Percentiles rank a stretch among this genome's conserved stretches.
These are phyloP conservation scores for Drosophila repleta DNA, from an alignment of 1,140 invertebrate genomes.

Conservation along the genomic window DNA sequence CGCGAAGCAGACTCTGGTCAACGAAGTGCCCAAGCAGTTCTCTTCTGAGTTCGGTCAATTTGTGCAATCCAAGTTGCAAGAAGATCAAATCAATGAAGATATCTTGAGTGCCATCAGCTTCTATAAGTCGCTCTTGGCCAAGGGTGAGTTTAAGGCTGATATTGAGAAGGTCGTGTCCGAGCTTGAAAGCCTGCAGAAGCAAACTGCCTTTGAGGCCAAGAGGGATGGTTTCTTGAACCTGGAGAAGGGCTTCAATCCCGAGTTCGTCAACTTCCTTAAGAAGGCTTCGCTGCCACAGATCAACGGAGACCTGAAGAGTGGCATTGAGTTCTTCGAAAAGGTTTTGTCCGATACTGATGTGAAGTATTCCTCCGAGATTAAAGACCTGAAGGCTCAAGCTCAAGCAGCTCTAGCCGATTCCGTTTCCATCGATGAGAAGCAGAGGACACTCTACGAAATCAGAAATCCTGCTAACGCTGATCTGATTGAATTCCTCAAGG, in stretches of 20 bases:
- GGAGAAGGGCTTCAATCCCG: constrained; percentile 46
- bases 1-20: constrained; percentile 47
- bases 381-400: constrained; percentile 45
- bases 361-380: constrained; percentile 44
- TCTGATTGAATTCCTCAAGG: constrained; percentile 53
- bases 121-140: constrained; percentile 42
- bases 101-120: constrained; percentile 44
- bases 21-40: constrained; percentile 35
- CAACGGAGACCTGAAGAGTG: constrained; percentile 43
- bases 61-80: constrained; percentile 42
- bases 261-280: constrained; percentile 55
- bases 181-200: constrained; percentile 38
- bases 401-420: constrained; percentile 34
- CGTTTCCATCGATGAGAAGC: constrained; percentile 55
- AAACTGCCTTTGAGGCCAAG: constrained; percentile 45
- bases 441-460: constrained; percentile 52
- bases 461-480: constrained; percentile 52
- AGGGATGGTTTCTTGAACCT: constrained; percentile 41
- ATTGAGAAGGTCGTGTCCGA: constrained; percentile 42
- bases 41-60: constrained; percentile 45
- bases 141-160: constrained; percentile 40
- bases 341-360: constrained; percentile 28
- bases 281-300: constrained; percentile 51
- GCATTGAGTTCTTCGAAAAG: constrained; percentile 50
- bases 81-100: constrained; percentile 46